Base-by-base conservation (phyloP, 2,888 invertebrate genomes). In the Isotomurus palustris region DNA sequence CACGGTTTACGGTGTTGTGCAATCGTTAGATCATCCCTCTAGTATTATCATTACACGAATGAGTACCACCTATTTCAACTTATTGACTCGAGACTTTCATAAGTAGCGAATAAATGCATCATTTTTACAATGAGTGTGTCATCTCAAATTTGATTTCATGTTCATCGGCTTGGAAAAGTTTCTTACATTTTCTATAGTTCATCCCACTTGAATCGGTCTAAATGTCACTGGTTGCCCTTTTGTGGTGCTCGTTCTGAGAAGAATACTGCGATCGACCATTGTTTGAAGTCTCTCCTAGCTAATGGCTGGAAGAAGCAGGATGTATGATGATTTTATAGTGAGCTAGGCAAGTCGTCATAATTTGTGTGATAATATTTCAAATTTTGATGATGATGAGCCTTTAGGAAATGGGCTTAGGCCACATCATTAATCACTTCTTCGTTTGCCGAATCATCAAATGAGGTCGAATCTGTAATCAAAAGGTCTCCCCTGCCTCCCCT, bases 221-320 rank as follows among this genome's bases (percentile, higher is more conserved):
- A 65, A 65, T 65, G 64, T 65, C 64, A 65, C 59, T 48, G 38
- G 52, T 50, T 65, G 64, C 59, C 64, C 64, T 65, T 65, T 65
- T 58, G 49, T 61, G 43, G 35, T 32, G 35, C 32, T 29, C n/a
- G n/a, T 40, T 19, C n/a, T n/a, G 40, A 40, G 10, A 25, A 43
- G 43, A 21, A 21, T 22, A 22, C 40, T 19, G 40, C 40, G 35
- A 49, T 50, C 17, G 21, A 22, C 40, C 50, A 38, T 50, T 35
- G n/a, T n/a, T n/a, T n/a, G n/a, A n/a, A n/a, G n/a, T n/a, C 24
- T 35, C n/a, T 50, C 50, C 25, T 36, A 40, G 50, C 38, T 38
- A 50, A 50, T 50, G 50, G 25, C 22, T 29, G 36, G 50, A 50
- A 40, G 21, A 50, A 40, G n/a, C n/a, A n/a, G 40, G 40, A 38